Conservation (phyloP, 2,113 vertebrate genomes). For the Hippocampus barbouri region DNA sequence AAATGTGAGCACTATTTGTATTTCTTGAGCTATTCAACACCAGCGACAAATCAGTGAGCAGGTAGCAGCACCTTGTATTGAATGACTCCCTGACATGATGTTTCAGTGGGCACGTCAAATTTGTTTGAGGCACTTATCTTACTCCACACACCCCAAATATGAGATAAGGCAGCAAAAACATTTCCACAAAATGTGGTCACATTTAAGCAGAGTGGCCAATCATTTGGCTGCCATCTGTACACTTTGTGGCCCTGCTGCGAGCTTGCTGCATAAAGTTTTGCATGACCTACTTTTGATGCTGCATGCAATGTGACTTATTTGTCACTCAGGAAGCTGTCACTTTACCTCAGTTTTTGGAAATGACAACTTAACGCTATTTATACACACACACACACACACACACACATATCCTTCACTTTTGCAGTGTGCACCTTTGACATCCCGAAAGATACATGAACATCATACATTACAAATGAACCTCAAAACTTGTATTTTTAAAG, state of each 20-base stretch:
- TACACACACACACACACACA: not conserved
- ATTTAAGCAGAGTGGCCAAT: not conserved
- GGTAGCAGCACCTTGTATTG: not conserved
- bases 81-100: not conserved
- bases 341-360: not conserved
- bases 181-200: not conserved
- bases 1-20: not conserved
- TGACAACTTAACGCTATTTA: not conserved
- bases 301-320: not conserved
- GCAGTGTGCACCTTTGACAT: not conserved
- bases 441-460: not conserved
- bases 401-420: not conserved
- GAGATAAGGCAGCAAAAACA: not conserved
- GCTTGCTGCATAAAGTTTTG: not conserved
- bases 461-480: not conserved
- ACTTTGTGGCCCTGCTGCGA: not conserved
- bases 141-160: not conserved
- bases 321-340: not conserved
- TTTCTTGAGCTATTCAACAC: not conserved
- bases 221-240: not conserved
- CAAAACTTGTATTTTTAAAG: too few species aligned
- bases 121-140: not conserved
- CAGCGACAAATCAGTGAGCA: not conserved
- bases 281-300: not conserved
- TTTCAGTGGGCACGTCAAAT: not conserved